These are phyloP conservation scores for Tetrao urogallus DNA, from an alignment of 2,113 vertebrate species.

Conservation along the genomic window DNA sequence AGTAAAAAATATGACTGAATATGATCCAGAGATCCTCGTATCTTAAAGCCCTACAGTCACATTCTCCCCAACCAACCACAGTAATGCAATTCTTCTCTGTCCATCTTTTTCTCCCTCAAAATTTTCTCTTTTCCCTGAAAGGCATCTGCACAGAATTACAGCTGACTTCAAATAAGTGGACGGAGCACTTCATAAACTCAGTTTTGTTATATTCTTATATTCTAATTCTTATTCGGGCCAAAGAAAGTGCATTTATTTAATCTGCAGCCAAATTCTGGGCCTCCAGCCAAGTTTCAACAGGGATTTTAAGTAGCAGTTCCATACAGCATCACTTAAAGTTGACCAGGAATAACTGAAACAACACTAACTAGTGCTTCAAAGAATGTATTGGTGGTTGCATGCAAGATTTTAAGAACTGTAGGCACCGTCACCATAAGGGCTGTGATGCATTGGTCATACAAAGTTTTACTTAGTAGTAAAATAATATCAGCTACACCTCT, in stretches of 20 bases:
- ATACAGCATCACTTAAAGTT: neutral
- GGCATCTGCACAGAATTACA: neutral
- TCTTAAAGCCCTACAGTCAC: neutral
- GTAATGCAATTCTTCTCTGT: neutral
- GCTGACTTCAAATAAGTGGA: neutral
- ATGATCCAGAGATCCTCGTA: neutral
- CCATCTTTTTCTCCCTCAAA: neutral
- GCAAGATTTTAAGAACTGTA: neutral
- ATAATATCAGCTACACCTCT: constrained; percentile 14
- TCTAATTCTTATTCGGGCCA: neutral
- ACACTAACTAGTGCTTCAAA: neutral
- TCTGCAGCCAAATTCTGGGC: neutral
- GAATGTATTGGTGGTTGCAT: neutral
- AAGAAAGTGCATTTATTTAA: neutral
- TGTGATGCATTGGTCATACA: neutral
- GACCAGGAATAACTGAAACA: neutral
- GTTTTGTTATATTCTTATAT: neutral
- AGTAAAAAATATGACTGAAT: neutral
- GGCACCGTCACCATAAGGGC: neutral
- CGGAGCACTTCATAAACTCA: neutral
- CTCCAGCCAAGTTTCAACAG: neutral
- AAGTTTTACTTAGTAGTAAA: neutral
- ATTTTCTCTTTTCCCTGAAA: neutral
- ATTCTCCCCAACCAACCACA: neutral
- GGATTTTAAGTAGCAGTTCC: neutral